Evolutionary conservation across 35 echinoderm and acorn worm species (phyloP), one percentile per base, ranked within the genome.

Genomic region (Ophiothrix spiculata): DNA sequence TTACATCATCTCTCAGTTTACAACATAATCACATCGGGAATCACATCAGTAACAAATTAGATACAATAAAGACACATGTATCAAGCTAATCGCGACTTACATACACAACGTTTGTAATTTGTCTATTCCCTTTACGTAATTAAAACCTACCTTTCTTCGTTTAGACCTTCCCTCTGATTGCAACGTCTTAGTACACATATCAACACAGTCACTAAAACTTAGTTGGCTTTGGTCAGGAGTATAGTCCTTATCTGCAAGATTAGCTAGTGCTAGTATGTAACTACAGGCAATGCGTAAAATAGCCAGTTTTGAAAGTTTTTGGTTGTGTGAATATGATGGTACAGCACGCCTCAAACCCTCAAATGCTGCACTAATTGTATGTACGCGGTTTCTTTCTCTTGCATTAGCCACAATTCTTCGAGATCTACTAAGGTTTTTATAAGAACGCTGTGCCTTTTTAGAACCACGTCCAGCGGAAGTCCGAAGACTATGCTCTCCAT

Each of bases 321-420:
- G 96, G 75, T 99, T 99, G 82, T 99, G 96, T 6, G 96, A 99
- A 82, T 99, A 99, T 29, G 92, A 99, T n/a, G 96, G 96, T 17
- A 99, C 96, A 28, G 96, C 96, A n/a, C 92, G 74, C 21, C 96
- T 89, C 17, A 99, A n/a, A n/a, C 96, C 96, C 74, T 99, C 96
- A 74, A 99, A 99, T 37, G 96, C 96, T 4, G 96, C 92, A 82
- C 96, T 99, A 46, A 99, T 99, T 0, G 96, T 99, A 32, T 99
- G 96, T 16, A 99, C 96, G 16, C 96, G 85, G 38, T 99, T 99
- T 32, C 96, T 54, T 73, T 98, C 95, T 64, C 95, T 74, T 1
- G 95, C 95, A 33, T 98, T 98, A 10, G 95, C 95, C 23, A 98
- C 95, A 39, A 98, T 93, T 29, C 95, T 56, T 42, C 95, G 81